phyloP scores from a whole-genome alignment of 2,888 invertebrate genomes.

The Lingula anatina region DNA sequence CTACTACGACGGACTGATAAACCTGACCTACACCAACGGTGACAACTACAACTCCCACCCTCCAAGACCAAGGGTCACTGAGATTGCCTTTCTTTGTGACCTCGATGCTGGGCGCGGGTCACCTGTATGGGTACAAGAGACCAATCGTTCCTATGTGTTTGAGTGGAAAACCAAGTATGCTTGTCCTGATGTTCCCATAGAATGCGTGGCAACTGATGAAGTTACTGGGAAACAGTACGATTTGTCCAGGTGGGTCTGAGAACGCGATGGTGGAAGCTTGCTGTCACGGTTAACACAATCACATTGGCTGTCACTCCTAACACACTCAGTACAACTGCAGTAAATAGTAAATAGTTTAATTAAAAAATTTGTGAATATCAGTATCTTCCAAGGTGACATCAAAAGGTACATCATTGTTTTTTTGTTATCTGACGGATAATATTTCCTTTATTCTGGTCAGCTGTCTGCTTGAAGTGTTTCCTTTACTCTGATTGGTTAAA shows the following conservation, averaged over 20 bases:
- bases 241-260: constrained; percentile 25
- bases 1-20: constrained; percentile 47
- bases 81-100: constrained; percentile 48
- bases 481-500: too few relatives aligned
- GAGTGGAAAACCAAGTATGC: constrained; percentile 35
- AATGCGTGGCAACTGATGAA: constrained; percentile 28
- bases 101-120: constrained; percentile 30
- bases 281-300: too few relatives aligned
- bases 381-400: too few relatives aligned
- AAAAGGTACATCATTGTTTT: too few relatives aligned
- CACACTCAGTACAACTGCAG: too few relatives aligned
- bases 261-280: neutral
- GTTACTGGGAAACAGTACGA: constrained; percentile 29
- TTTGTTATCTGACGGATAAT: too few relatives aligned
- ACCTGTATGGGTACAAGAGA: constrained; percentile 38
- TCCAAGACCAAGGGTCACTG: constrained; percentile 27
- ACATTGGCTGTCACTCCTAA: too few relatives aligned
- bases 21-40: constrained; percentile 40
- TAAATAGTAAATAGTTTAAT: too few relatives aligned
- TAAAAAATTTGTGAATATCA: too few relatives aligned
- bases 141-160: constrained; percentile 31
- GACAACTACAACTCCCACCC: constrained; percentile 29
- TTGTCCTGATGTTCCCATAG: constrained; percentile 29
- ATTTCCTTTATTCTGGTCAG: too few relatives aligned
- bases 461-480: too few relatives aligned